These are phyloP conservation scores for Zoanthus solanderi DNA, from an alignment of 92 coral and sea anemone genomes.

Conservation along the genomic window DNA sequence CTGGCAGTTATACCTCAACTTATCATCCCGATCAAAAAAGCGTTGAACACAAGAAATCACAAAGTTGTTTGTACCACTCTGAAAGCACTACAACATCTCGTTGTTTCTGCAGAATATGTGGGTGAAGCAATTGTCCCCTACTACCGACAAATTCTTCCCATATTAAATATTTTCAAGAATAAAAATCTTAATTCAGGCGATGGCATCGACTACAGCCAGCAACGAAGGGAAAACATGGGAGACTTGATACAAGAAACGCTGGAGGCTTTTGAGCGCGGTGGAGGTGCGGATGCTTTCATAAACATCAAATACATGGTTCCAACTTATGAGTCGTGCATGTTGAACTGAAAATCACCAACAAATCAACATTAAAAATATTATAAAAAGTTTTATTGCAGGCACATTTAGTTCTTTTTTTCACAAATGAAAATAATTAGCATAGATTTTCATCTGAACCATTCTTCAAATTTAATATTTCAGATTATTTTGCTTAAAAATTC, in stretches of 20 bases:
- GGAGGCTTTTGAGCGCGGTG: slow-evolving; percentile 89
- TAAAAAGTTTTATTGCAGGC: slow-evolving; percentile 11
- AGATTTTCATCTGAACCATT: neutral
- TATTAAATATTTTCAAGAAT: slow-evolving; percentile 92
- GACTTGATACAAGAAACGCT: slow-evolving; percentile 97
- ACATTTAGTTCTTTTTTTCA: neutral
- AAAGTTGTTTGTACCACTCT: slow-evolving; percentile 93
- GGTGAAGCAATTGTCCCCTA: slow-evolving; percentile 98
- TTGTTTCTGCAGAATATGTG: slow-evolving; percentile 84
- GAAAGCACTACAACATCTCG: slow-evolving; percentile 93
- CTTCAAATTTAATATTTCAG: neutral
- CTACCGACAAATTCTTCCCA: slow-evolving; percentile 98
- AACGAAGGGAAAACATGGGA: slow-evolving; percentile 94
- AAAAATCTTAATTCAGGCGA: slow-evolving; percentile 96
- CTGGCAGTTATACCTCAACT: slow-evolving; percentile 97
- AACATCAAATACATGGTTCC: slow-evolving; percentile 99
- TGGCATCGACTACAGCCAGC: slow-evolving; percentile 99
- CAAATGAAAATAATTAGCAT: neutral
- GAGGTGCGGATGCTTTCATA: slow-evolving; percentile 98
- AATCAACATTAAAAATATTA: neutral
- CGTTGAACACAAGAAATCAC: slow-evolving; percentile 86
- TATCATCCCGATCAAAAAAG: slow-evolving; percentile 93
- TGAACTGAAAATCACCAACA: slow-evolving; percentile 66
- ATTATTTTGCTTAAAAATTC: neutral
- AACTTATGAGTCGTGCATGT: slow-evolving; percentile 95